Conservation (phyloP, 2,113 vertebrate genomes). For the Callocephalon fimbriatum region DNA sequence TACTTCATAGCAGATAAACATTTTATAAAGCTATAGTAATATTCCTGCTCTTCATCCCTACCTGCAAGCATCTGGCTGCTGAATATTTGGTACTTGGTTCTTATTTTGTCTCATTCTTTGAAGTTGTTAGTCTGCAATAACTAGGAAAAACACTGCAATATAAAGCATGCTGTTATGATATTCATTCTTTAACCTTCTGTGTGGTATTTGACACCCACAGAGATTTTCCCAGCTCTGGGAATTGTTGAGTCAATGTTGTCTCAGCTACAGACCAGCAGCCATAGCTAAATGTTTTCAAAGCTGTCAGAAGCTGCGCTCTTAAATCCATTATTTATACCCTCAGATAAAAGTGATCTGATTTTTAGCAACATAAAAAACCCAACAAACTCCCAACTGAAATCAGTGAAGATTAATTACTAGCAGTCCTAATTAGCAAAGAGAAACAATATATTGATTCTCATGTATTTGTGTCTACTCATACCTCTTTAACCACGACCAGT, state of each 20-base stretch:
- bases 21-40: neutral
- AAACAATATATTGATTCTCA: neutral
- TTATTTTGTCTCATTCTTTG: neutral
- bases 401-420: neutral
- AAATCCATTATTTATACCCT: constrained; percentile 14
- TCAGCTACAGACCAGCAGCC: constrained; percentile 10
- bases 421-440: neutral
- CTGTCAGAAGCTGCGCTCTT: neutral
- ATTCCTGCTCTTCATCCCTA: neutral
- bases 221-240: constrained; percentile 30
- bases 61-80: neutral
- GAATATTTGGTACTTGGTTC: neutral
- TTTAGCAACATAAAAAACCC: neutral
- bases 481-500: neutral
- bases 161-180: neutral
- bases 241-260: neutral
- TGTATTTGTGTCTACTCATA: neutral
- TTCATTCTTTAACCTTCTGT: neutral
- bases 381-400: neutral
- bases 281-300: constrained; percentile 31
- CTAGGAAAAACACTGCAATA: neutral
- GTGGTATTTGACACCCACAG: constrained; percentile 18
- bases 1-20: neutral
- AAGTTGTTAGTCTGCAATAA: neutral
- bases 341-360: neutral